Evolutionary conservation across 2,113 vertebrate genomes (phyloP).

Genomic region (Daboia siamensis): DNA sequence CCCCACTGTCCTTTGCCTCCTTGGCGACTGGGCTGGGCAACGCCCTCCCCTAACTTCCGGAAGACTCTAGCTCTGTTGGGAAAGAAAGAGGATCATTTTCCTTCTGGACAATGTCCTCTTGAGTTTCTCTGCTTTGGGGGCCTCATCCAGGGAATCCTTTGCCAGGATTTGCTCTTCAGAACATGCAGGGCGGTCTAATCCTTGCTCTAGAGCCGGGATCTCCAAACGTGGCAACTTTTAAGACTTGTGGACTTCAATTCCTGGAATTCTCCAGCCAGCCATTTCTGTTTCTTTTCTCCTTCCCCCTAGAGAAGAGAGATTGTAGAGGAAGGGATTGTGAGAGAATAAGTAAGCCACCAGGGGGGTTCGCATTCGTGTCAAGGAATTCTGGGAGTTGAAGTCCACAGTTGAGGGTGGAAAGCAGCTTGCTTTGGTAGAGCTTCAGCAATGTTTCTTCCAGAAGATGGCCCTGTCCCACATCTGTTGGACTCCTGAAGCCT

Average conservation of each 20-base stretch:
- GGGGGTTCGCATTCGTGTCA: rapidly evolving
- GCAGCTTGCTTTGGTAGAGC: background rate
- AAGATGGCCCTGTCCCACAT: background rate
- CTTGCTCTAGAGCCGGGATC: background rate
- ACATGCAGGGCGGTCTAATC: background rate
- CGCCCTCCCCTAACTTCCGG: background rate
- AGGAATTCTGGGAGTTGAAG: background rate
- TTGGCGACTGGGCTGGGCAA: background rate
- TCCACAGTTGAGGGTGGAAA: background rate
- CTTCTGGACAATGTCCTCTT: background rate
- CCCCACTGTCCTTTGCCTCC: background rate
- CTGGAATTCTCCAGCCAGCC: background rate
- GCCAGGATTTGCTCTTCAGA: background rate
- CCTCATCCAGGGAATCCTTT: background rate
- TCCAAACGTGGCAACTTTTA: background rate
- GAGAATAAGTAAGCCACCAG: background rate
- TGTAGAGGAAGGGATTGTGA: background rate
- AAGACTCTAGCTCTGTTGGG: background rate
- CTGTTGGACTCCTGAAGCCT: background rate
- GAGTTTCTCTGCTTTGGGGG: background rate
- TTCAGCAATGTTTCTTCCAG: background rate
- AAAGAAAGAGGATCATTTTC: background rate
- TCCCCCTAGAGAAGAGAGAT: background rate
- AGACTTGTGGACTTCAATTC: background rate
- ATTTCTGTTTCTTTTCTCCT: background rate